Conservation (phyloP, 2,888 invertebrate genomes). For the Aplocera efformata region DNA sequence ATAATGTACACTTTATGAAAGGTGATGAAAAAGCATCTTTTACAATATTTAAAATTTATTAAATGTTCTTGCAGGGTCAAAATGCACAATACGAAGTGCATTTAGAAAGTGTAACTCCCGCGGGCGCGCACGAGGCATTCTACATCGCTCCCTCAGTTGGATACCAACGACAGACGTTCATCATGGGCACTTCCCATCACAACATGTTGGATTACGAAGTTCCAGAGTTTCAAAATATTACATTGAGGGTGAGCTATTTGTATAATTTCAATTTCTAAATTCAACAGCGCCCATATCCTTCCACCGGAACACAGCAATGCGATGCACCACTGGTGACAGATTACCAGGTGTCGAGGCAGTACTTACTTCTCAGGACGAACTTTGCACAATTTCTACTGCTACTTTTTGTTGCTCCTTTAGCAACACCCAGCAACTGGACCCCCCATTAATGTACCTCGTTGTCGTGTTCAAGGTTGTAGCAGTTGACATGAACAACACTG, state of each 20-base stretch:
- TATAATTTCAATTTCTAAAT: constrained; percentile 14
- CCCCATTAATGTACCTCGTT: no score
- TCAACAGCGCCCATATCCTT: no score
- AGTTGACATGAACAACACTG: constrained; percentile 49
- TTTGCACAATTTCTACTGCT: no score
- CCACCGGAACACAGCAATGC: no score
- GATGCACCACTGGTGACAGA: no score
- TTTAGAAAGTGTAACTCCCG: constrained; percentile 55
- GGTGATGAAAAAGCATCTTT: no score
- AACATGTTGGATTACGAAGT: constrained; percentile 81
- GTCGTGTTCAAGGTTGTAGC: constrained; percentile 52
- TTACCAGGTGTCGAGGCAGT: no score
- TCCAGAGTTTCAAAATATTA: constrained; percentile 63
- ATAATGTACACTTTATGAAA: no score
- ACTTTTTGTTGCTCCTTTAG: no score
- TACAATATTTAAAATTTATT: no score
- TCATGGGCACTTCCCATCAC: constrained; percentile 78
- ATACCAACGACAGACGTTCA: constrained; percentile 80
- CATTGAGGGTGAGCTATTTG: constrained; percentile 60
- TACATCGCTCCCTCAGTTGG: constrained; percentile 81
- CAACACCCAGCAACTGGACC: no score
- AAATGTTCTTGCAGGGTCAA: constrained; percentile 69
- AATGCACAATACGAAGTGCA: constrained; percentile 79
- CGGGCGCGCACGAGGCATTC: constrained; percentile 73
- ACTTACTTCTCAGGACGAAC: no score